These are phyloP conservation scores for Alca torda DNA, from an alignment of 2,797 vertebrate species.

Conservation along the genomic window DNA sequence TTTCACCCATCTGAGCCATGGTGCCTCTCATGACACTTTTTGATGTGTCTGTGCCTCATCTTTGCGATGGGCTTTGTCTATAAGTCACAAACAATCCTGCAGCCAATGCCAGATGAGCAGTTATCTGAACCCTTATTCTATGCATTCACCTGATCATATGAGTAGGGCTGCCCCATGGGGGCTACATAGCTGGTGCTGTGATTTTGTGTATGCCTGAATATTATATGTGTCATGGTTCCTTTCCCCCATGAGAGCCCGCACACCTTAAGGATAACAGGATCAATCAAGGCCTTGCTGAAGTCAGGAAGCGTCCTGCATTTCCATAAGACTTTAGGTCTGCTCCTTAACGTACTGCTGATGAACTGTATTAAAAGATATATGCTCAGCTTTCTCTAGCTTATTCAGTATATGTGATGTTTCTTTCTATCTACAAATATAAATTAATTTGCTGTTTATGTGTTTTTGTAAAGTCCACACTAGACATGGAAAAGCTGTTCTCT, in stretches of 20 bases:
- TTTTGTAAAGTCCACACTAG: not conserved
- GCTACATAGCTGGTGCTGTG: not conserved
- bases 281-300: not conserved
- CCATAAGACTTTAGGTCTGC: not conserved
- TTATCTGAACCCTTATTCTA: not conserved
- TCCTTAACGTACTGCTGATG: not conserved
- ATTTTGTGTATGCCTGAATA: not conserved
- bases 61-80: not conserved
- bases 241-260: not conserved
- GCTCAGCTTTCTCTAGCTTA: not conserved
- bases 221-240: rapidly evolving
- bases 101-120: not conserved
- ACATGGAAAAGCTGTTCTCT: not conserved
- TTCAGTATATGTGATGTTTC: not conserved
- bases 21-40: not conserved
- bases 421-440: not conserved
- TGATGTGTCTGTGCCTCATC: not conserved
- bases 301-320: not conserved
- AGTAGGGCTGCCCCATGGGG: not conserved
- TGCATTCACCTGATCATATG: not conserved
- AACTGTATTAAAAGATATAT: not conserved
- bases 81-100: not conserved
- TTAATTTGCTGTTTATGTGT: not conserved
- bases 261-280: not conserved
- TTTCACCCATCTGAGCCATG: not conserved